A percentile compares a stretch with the other conserved stretches of the same genome.
Conservation (phyloP, 2,888 invertebrate species). For the Tenodera sinensis region DNA sequence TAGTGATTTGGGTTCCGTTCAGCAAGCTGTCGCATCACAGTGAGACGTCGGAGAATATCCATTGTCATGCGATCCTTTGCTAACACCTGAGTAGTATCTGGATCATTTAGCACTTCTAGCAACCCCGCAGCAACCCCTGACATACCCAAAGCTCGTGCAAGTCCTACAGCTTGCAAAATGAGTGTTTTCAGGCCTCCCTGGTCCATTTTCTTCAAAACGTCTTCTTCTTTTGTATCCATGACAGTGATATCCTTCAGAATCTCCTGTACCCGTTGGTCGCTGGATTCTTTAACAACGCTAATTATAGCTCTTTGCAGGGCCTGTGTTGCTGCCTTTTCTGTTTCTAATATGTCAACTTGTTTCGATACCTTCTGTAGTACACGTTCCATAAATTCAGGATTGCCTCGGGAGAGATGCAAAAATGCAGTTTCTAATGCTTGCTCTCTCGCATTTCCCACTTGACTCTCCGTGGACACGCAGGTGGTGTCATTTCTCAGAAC, state of each 20-base stretch:
- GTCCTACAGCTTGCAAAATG: constrained; percentile 62
- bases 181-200: constrained; percentile 43
- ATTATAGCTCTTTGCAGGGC: constrained; percentile 65
- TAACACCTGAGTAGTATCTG: constrained; percentile 54
- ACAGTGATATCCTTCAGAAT: constrained; percentile 48
- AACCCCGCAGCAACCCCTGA: constrained; percentile 58
- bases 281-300: constrained; percentile 59
- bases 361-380: constrained; percentile 59
- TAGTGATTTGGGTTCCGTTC: constrained; percentile 61
- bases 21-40: constrained; percentile 68
- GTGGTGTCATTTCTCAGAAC: constrained; percentile 45
- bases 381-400: constrained; percentile 57
- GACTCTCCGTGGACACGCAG: constrained; percentile 38
- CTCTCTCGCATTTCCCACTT: constrained; percentile 38
- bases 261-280: constrained; percentile 55
- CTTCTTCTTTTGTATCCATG: constrained; percentile 43
- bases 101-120: constrained; percentile 52
- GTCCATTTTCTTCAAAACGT: constrained; percentile 39
- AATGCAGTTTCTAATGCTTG: constrained; percentile 64
- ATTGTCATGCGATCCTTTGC: constrained; percentile 57
- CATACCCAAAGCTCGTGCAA: constrained; percentile 67
- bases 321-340: constrained; percentile 62
- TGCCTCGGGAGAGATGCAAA: constrained; percentile 59
- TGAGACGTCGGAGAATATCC: constrained; percentile 64
- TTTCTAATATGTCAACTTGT: constrained; percentile 56